Conservation (phyloP, 1,140 invertebrate species). For the Drosophila sulfurigaster region DNA sequence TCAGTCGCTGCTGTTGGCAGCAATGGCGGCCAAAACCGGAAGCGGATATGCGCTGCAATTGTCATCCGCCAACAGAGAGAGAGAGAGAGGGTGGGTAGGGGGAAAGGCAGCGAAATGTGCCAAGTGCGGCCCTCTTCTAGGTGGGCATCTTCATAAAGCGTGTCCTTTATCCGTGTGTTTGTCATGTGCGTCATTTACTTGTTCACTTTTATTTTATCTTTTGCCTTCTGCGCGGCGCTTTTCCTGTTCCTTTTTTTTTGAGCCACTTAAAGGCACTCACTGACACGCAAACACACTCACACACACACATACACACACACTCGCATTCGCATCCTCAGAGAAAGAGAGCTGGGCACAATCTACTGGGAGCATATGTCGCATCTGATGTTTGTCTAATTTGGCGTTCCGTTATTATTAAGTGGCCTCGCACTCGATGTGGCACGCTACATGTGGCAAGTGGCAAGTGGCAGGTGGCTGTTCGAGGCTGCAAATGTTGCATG, state of each 20-base stretch:
- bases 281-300: slow-evolving; percentile 25
- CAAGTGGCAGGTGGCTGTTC: neutral
- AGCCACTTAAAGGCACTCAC: slow-evolving; percentile 42
- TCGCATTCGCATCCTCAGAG: too few species aligned
- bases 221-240: neutral
- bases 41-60: slow-evolving; percentile 82
- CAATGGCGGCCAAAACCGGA: slow-evolving; percentile 48
- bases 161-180: slow-evolving; percentile 42
- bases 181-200: slow-evolving; percentile 65
- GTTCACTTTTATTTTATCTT: slow-evolving; percentile 59
- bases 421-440: slow-evolving; percentile 37
- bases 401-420: slow-evolving; percentile 52
- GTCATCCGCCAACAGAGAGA: slow-evolving; percentile 61
- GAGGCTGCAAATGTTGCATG: slow-evolving; percentile 33
- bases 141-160: slow-evolving; percentile 45
- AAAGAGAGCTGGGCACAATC: neutral
- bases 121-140: slow-evolving; percentile 24
- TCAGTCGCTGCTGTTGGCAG: neutral
- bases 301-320: neutral
- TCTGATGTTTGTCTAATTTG: slow-evolving; percentile 55
- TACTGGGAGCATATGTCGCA: slow-evolving; percentile 36
- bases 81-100: neutral
- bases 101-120: slow-evolving; percentile 10
- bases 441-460: slow-evolving; percentile 9
- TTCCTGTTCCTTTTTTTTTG: slow-evolving; percentile 8